Evolutionary conservation across 2,797 vertebrate genomes (phyloP).

Genomic region (Parotocinclus haroldoi): DNA sequence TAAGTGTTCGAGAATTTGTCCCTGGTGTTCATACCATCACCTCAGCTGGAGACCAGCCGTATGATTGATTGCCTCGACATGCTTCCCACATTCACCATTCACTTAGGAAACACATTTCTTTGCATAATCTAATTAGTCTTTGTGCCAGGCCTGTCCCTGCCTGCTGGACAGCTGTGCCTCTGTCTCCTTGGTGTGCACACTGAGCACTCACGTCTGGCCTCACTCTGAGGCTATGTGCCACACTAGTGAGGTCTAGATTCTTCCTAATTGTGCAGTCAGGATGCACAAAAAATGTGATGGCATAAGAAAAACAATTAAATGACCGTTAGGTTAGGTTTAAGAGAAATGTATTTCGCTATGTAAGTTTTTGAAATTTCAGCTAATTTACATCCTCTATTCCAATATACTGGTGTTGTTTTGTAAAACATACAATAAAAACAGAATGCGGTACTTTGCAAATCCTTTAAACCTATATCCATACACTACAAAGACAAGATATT

Average conservation of each 20-base stretch:
- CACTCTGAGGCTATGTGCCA: constrained; percentile 15
- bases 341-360: too few species aligned
- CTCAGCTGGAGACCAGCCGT: constrained; percentile 37
- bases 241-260: constrained; percentile 48
- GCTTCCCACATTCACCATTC: constrained; percentile 33
- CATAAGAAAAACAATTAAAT: constrained; percentile 62
- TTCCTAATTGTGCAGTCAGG: constrained; percentile 57
- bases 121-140: constrained; percentile 31
- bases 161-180: constrained; percentile 31
- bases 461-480: too few species aligned
- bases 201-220: constrained; percentile 17
- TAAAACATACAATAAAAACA: too few species aligned
- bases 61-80: constrained; percentile 35
- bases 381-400: constrained; percentile 2
- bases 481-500: too few species aligned
- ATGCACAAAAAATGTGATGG: constrained; percentile 60
- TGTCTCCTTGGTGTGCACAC: background rate
- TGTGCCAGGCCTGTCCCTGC: constrained; percentile 32
- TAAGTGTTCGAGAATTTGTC: constrained; percentile 12
- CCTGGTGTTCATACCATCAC: constrained; percentile 32
- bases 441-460: too few species aligned
- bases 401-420: too few species aligned
- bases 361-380: background rate
- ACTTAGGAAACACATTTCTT: constrained; percentile 18
- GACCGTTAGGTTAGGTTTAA: too few species aligned